Base-by-base conservation (phyloP, 2,888 invertebrate genomes). In the Diplolepis rosae region DNA sequence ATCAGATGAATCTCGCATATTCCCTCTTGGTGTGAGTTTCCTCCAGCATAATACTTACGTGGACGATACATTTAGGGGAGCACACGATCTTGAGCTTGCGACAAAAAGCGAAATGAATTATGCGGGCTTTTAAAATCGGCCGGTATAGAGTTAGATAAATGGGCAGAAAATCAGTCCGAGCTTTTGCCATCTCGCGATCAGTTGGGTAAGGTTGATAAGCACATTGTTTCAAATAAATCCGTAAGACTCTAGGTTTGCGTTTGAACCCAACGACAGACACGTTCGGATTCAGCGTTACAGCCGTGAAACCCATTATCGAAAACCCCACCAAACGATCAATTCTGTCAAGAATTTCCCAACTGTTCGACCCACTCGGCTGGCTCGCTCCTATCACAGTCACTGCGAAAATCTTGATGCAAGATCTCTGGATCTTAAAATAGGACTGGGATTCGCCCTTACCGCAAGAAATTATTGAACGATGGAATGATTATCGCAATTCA, bases 371-470 rank as follows among this genome's bases (percentile, higher is more conserved):
- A 0, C 22, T 70, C 13, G 73, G 73, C 2, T 73, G 71, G 73
- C n/a, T 73, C 1, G 18, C 75, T 4, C 73, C 71, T 4, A 32
- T 72, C 13, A 68, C 51, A 0, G 32, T 78, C 1, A 15, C 9
- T 0, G 75, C 73, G 1, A 77, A 78, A 24, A 70, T 77, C 5
- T 22, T 75, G 13, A 68, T 79, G 54, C 77, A 77, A 45, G 69
- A 71, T 9, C 42, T 76, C 0, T 77, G 77, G 74, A 22, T 71
- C 1, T 24, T 52, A 4, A 67, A 54, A 7, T 27, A 45, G 1
- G 71, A 66, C 11, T 69, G 69, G 69, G 61, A 69, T 32, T 7
- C 11, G 9, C 56, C 56, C 4, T n/a, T 68, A 27, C 22, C 54
- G 7, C 39, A 4, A 1, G 54, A 56, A 1, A 11, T 68, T 27